phyloP scores from a whole-genome alignment of 2,888 invertebrate genomes.

The Drosophila paracracens region DNA sequence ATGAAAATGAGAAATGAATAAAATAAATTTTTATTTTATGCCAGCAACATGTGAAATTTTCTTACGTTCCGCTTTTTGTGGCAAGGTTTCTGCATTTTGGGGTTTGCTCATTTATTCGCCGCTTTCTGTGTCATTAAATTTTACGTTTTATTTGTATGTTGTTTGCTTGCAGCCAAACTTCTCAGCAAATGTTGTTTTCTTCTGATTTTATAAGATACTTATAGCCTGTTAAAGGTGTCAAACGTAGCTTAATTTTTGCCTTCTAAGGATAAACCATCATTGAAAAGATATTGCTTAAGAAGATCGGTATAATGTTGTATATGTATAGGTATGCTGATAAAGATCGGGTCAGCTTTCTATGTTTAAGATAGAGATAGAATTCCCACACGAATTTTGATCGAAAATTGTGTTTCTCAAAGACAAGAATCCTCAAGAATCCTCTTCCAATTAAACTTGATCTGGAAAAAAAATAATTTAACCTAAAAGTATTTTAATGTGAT shows the following conservation, averaged over 20 bases:
- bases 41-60: constrained; percentile 82
- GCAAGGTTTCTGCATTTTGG: constrained; percentile 41
- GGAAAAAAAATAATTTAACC: background rate
- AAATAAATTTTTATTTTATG: constrained; percentile 84
- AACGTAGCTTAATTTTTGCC: background rate
- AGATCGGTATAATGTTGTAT: accelerated
- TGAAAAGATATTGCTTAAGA: background rate
- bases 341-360: background rate
- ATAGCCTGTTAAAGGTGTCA: background rate
- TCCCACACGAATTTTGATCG: background rate
- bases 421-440: too few species aligned
- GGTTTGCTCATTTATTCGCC: constrained; percentile 32
- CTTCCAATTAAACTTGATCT: background rate
- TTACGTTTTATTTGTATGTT: constrained; percentile 56
- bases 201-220: background rate
- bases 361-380: background rate
- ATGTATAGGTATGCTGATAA: accelerated
- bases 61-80: constrained; percentile 27
- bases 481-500: background rate
- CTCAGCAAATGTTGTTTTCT: background rate
- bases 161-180: constrained; percentile 1
- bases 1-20: constrained; percentile 81
- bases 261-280: background rate
- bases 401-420: too few species aligned
- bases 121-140: constrained; percentile 65